phyloP scores from a whole-genome alignment of 2,113 vertebrate species.

The Nipponia nippon region DNA sequence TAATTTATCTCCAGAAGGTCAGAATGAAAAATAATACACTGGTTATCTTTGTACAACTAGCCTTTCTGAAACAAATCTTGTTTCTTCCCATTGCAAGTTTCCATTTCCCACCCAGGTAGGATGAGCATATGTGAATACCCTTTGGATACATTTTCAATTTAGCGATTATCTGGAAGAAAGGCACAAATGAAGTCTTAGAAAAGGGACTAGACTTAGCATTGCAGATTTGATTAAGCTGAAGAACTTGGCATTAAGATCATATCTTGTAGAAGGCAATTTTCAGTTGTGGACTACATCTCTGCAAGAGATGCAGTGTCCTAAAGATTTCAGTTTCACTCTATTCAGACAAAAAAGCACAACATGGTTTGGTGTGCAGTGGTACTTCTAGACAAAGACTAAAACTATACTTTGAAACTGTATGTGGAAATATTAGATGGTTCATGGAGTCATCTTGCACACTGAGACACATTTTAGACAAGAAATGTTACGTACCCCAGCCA shows the following conservation, averaged over 20 bases:
- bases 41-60: background rate
- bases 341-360: background rate
- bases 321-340: background rate
- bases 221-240: background rate
- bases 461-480: background rate
- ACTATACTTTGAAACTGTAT: background rate
- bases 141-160: background rate
- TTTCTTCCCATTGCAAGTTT: background rate
- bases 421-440: background rate
- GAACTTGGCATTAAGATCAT: background rate
- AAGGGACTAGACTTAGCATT: background rate
- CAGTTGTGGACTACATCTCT: background rate
- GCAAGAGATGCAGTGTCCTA: background rate
- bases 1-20: background rate
- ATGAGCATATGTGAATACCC: background rate
- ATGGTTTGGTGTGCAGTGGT: rapidly evolving
- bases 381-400: background rate
- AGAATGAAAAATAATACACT: background rate
- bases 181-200: background rate
- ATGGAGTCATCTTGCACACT: background rate
- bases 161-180: background rate
- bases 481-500: conserved; percentile 79
- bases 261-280: background rate
- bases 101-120: background rate
- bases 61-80: background rate